Conservation (phyloP, 2,888 invertebrate genomes). For the Drosophila acutilabella region DNA sequence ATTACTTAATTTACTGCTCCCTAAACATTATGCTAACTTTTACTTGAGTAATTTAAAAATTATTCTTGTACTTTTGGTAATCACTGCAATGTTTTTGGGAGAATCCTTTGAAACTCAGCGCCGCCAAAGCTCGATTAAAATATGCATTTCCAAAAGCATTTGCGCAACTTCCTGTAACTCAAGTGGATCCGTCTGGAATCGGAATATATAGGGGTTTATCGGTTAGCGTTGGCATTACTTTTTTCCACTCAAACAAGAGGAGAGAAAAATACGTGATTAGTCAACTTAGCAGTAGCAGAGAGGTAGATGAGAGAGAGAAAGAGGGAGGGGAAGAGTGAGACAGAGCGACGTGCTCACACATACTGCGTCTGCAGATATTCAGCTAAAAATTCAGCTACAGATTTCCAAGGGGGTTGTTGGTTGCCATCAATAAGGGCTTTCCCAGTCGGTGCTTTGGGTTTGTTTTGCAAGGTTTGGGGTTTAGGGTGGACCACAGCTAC, state of each 20-base stretch:
- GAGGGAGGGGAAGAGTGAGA: no score
- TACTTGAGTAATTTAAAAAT: no score
- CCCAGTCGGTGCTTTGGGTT: no score
- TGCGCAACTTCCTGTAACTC: slow-evolving; percentile 17
- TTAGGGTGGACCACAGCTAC: slow-evolving; percentile 23
- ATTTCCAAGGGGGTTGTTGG: not conserved
- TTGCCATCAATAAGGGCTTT: slow-evolving; percentile 1
- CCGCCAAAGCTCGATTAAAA: not conserved
- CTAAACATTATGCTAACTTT: no score
- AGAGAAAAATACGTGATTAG: slow-evolving; percentile 16
- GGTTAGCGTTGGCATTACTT: slow-evolving; percentile 17
- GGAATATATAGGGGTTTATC: slow-evolving; percentile 7
- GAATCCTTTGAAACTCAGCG: not conserved
- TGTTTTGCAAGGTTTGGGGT: not conserved
- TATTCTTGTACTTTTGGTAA: no score
- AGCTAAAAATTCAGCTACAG: slow-evolving; percentile 11
- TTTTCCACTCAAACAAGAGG: not conserved
- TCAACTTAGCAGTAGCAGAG: slow-evolving; percentile 16
- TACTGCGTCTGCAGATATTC: slow-evolving; percentile 17
- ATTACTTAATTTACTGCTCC: no score
- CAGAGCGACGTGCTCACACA: slow-evolving; percentile 15
- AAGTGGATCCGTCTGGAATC: slow-evolving; percentile 13
- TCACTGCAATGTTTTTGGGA: not conserved
- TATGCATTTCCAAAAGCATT: slow-evolving; percentile 9
- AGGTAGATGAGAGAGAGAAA: no score